Evolutionary conservation across 2,888 invertebrate species (phyloP).

Genomic region (Axea sp.): DNA sequence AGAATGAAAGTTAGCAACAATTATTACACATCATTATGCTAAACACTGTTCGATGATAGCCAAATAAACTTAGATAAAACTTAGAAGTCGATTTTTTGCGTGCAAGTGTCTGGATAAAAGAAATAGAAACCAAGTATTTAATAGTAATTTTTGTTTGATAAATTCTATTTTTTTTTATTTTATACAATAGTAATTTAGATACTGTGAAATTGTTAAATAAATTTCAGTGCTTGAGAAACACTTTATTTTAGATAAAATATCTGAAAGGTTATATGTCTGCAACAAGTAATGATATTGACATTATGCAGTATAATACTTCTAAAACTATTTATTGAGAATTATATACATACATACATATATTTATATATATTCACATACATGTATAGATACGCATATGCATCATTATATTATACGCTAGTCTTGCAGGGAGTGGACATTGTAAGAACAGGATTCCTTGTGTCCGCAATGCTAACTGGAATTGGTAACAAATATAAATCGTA

Average conservation of each 20-base stretch:
- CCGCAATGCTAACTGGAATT: conserved; percentile 59
- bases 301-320: conserved; percentile 23
- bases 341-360: conserved; percentile 16
- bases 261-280: too few relatives aligned
- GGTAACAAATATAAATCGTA: conserved; percentile 38
- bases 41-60: conserved; percentile 37
- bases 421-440: conserved; percentile 41
- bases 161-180: too few relatives aligned
- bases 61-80: conserved; percentile 20
- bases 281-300: too few relatives aligned
- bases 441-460: conserved; percentile 43
- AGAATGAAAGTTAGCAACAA: conserved; percentile 30
- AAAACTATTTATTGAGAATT: conserved; percentile 29
- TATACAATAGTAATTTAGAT: too few relatives aligned
- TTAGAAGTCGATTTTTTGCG: too few relatives aligned
- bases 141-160: too few relatives aligned
- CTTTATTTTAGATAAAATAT: too few relatives aligned
- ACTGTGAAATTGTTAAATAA: too few relatives aligned
- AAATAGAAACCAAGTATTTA: background rate
- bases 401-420: conserved; percentile 39
- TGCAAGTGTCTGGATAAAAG: background rate
- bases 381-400: conserved; percentile 28
- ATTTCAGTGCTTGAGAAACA: too few relatives aligned
- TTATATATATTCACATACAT: conserved; percentile 10
- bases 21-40: conserved; percentile 11